phyloP scores from a whole-genome alignment of 2,113 vertebrate genomes.

The Oreochromis tanganicae region DNA sequence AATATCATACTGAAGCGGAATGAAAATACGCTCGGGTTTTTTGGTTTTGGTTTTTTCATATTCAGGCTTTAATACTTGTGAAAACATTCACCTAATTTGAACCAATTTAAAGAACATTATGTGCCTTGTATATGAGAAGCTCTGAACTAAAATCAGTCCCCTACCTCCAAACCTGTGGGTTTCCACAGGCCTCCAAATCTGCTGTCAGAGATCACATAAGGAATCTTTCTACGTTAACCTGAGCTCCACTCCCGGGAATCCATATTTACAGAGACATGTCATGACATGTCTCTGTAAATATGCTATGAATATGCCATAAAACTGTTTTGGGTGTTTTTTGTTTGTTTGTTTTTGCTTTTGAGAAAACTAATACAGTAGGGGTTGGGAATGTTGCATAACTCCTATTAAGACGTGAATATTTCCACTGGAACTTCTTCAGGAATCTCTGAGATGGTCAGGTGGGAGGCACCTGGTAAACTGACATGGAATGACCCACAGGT shows the following conservation, averaged over 20 bases:
- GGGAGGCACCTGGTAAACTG: background rate
- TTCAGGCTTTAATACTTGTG: background rate
- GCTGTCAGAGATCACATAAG: background rate
- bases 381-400: background rate
- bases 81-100: background rate
- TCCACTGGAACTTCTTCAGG: background rate
- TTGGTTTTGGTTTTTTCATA: background rate
- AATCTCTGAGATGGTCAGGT: background rate
- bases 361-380: background rate
- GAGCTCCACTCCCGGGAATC: background rate
- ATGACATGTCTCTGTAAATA: background rate
- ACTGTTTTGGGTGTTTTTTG: background rate
- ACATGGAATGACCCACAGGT: background rate
- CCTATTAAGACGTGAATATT: background rate
- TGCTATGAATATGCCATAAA: background rate
- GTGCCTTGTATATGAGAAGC: background rate
- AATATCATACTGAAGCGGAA: background rate
- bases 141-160: background rate
- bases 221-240: background rate
- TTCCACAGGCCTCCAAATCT: background rate
- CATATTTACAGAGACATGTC: background rate
- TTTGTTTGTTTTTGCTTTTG: background rate
- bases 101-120: background rate
- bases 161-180: background rate
- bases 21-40: background rate